Base-by-base conservation (phyloP, 2,888 invertebrate genomes). In the Drosophila multiciliata region DNA sequence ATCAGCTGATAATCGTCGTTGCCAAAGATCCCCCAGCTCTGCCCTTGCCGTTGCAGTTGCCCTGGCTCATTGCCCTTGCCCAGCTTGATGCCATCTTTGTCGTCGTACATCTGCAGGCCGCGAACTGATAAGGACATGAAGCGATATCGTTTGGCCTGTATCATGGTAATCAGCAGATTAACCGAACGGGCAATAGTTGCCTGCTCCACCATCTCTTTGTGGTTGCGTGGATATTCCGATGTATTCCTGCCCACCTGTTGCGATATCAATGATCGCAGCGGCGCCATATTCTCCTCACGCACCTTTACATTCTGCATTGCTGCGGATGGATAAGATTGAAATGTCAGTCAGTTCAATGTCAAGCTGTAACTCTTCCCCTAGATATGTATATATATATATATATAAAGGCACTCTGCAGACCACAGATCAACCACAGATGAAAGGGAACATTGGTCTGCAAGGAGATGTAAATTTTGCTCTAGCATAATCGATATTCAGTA, bases 141-240 rank as follows among this genome's bases (percentile, higher is more conserved):
- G 6, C 84, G 89, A 8, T 66, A 78, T 0, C 73, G 75, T 48
- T 36, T 82, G 32, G 89, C 73, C 58, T 76, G 68, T 36, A 83
- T 74, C 20, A 89, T 70, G 8, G 78, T 68, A 17, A 64, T 57
- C 23, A 84, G 52, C 20, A 83, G 52, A 26, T 78, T 66, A 1
- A 36, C 36, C 3, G 83, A 52, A 12, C 61, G 79, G 7, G 64
- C 64, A 3, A 7, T 11, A 12, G 54, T 9, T 8, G 67, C 62
- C 33, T 70, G 66, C 3, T 83, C 66, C 12, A 52, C 40, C 84
- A 86, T 81, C 59, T 86, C 54, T 11, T 60, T 58, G n/a, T 86
- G 83, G 26, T 53, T 81, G 9, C 70, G 66, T 7, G 82, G 82
- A 53, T 83, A 78, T 0, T 54, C 59, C 11, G 26, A 3, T 23